Base-by-base conservation (phyloP, 2,113 vertebrate genomes). In the Cyanoliseus patagonus region DNA sequence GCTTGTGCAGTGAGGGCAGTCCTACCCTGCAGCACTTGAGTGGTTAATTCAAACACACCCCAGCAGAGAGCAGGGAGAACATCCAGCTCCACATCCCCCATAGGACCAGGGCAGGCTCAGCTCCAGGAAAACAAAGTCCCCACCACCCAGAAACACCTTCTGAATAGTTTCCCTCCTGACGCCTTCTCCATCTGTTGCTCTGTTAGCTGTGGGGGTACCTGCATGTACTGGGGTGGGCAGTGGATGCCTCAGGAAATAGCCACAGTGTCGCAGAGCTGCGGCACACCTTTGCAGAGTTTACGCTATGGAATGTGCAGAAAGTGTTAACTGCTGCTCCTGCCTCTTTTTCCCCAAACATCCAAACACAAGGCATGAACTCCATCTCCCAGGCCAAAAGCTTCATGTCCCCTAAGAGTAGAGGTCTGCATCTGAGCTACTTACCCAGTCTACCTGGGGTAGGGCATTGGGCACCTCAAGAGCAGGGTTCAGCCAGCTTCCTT, bases 81-180 rank as follows among this genome's bases (percentile, higher is more conserved):
- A 41, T 6, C 22, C 49, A 41, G 28, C 47, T 28, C 17, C 49
- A 46, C 3, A 0, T 33, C 7, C 33, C n/a, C 16, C 2, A 1
- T 16, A 2, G 35, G 33, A 75, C 42, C 44, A 17, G 28, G 12
- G 17, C 49, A 16, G 78, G 8, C 31, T 25, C 66, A 66, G 0
- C 30, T 31, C 31, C 2, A 11, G 75, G 47, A 10, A 44, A 73
- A 35, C 19, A 20, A 69, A 76, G 16, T 23, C 27, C 23, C 18
- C 62, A 31, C 30, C 37, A 37, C 33, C 33, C 70, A 57, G 72
- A 64, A 53, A 47, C 5, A 1, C 11, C 35, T 53, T 12, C n/a
- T 17, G 27, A 18, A 4, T 6, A 10, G 23, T 70, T 44, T 6
- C 27, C 25, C 51, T 70, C 37, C 84, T 7, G 13, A 9, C 52